Conservation (phyloP, 1,140 invertebrate species). For the Heliconius eleuchia region DNA sequence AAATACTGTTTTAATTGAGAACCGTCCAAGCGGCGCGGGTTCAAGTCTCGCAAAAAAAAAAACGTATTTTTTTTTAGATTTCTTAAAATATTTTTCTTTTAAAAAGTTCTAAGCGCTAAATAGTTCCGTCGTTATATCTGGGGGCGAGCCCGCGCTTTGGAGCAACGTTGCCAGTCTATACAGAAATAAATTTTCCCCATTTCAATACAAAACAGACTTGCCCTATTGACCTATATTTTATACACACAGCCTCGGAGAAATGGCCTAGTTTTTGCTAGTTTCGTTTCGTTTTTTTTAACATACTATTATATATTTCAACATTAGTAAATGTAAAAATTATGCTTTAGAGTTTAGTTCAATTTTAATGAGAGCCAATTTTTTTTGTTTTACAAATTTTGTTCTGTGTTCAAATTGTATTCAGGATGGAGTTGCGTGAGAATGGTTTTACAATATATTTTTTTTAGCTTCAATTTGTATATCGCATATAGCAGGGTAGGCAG, state of each 20-base stretch:
- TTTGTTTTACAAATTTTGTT: neutral
- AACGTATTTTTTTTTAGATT: no score
- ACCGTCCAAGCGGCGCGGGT: no score
- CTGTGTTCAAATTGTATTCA: neutral
- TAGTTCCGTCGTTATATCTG: neutral
- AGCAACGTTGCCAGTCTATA: slow-evolving; percentile 13
- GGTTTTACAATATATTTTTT: no score
- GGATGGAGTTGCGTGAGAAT: no score
- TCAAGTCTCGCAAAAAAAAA: no score
- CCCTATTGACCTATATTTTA: slow-evolving; percentile 34
- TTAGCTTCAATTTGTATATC: no score
- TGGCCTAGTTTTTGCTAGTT: neutral
- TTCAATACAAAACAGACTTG: slow-evolving; percentile 26
- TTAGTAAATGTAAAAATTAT: slow-evolving; percentile 8
- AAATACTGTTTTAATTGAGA: no score
- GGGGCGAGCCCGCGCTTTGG: neutral
- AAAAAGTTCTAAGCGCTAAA: neutral
- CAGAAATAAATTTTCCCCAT: slow-evolving; percentile 22
- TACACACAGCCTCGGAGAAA: neutral
- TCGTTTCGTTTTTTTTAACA: neutral
- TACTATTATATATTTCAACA: neutral
- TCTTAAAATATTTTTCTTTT: no score
- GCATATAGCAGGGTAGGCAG: no score
- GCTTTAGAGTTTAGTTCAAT: neutral
- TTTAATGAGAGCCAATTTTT: neutral